Base-by-base conservation (phyloP, 2,797 vertebrate genomes). In the Betta splendens region DNA sequence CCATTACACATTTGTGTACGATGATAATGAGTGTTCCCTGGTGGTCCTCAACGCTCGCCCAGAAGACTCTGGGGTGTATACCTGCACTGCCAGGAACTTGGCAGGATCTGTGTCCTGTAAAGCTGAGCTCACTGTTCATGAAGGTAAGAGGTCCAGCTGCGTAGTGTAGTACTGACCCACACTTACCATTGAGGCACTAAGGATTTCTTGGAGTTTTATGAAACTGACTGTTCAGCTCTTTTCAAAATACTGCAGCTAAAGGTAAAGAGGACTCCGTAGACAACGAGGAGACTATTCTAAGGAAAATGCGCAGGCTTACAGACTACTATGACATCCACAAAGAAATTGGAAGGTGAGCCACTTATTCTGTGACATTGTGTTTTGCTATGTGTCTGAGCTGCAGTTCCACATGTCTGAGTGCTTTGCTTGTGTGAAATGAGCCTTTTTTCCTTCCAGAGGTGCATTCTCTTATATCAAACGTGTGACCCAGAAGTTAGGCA, bases 41-140 rank as follows among this genome's bases (percentile, higher is more conserved):
- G 94, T 99, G 75, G 89, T 99, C 29, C 90, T 98, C 48, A 98
- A 95, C 1, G 90, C 96, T 0, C 77, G 88, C 0, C 57, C 87
- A 1, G 89, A 93, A 0, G 97, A 98, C 76, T 95, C 94, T 0
- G 97, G 95, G 0, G 96, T 99, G 23, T 99, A 98, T 63, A 99
- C 98, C 57, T 99, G 98, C 81, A 96, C 91, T 0, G 97, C 97
- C 5, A 91, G 89, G 58, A 99, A 99, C 83, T 76, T 96, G 85
- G 94, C 95, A 0, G 97, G 98, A 2, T 95, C 96, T 7, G 93
- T 99, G 35, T 96, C 95, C 72, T 99, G 98, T 89, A 99, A 99
- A 83, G 98, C 98, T 0, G 96, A 99, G 79, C 89, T 99, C 79
- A 93, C 95, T 1, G 89, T 99, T 49, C 90, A 65, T 40, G 79